phyloP scores from a whole-genome alignment of 2,888 invertebrate species.

The Erebia epiphron region DNA sequence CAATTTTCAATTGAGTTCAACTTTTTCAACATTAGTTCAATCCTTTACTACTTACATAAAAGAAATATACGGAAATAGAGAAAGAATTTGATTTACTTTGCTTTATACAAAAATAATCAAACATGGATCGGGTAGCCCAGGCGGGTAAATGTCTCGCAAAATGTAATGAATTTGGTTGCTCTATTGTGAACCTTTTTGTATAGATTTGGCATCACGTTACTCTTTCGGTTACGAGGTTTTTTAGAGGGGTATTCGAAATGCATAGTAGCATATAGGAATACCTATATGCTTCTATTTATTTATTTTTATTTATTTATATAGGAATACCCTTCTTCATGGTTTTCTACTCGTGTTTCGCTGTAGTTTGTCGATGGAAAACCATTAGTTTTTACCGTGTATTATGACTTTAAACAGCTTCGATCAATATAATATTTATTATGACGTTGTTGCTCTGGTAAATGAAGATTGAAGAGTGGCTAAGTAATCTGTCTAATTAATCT shows the following conservation, averaged over 20 bases:
- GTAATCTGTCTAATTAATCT: not conserved
- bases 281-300: too few species aligned
- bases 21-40: not conserved
- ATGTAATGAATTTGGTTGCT: constrained; percentile 30
- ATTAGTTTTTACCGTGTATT: too few species aligned
- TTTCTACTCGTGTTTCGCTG: too few species aligned
- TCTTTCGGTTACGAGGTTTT: constrained; percentile 12
- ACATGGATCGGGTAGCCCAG: constrained; percentile 16
- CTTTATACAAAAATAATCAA: constrained; percentile 12
- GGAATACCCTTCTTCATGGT: too few species aligned
- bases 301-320: too few species aligned
- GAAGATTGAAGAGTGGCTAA: too few species aligned
- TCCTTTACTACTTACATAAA: not conserved
- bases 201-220: constrained; percentile 24
- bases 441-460: too few species aligned
- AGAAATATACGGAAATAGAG: not conserved
- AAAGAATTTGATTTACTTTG: not conserved
- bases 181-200: constrained; percentile 20
- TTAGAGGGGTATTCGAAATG: not conserved
- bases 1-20: not conserved
- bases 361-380: too few species aligned
- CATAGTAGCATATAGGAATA: too few species aligned
- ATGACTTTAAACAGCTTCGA: too few species aligned
- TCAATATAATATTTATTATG: too few species aligned
- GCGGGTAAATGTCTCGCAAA: constrained; percentile 23